These are phyloP conservation scores for Spinus olivaceus DNA, from an alignment of 2,797 vertebrate species.

Conservation along the genomic window DNA sequence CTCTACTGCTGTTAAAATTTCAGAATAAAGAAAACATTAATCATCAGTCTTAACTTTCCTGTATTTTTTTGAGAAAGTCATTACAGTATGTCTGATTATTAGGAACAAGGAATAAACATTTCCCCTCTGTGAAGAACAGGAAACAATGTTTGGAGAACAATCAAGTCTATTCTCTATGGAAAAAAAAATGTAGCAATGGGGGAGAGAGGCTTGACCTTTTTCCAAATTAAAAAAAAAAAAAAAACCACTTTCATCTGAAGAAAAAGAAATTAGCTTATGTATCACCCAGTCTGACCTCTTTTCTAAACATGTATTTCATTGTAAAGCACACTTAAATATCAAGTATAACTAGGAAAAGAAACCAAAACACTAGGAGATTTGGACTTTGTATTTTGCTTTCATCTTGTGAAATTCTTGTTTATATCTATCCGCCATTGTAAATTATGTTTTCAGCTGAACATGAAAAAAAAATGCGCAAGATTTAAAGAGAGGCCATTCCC, in stretches of 20 bases:
- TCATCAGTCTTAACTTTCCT: background rate
- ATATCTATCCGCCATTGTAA: background rate
- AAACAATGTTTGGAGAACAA: conserved; percentile 57
- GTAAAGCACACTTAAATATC: background rate
- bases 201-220: conserved; percentile 5
- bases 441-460: background rate
- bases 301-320: background rate
- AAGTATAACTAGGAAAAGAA: background rate
- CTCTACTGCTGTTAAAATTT: background rate
- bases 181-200: conserved; percentile 34
- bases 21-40: background rate
- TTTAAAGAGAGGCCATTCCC: background rate
- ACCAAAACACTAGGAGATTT: background rate
- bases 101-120: conserved; percentile 65
- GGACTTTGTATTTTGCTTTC: background rate
- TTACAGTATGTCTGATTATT: conserved; percentile 33
- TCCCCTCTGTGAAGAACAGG: conserved; percentile 43
- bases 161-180: conserved; percentile 47
- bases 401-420: background rate
- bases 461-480: background rate
- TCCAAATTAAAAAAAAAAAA: background rate
- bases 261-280: background rate
- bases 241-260: background rate
- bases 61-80: background rate
- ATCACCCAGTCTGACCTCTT: background rate